Evolutionary conservation across 2,797 vertebrate species (phyloP).

Genomic region (Aeoliscus strigatus): DNA sequence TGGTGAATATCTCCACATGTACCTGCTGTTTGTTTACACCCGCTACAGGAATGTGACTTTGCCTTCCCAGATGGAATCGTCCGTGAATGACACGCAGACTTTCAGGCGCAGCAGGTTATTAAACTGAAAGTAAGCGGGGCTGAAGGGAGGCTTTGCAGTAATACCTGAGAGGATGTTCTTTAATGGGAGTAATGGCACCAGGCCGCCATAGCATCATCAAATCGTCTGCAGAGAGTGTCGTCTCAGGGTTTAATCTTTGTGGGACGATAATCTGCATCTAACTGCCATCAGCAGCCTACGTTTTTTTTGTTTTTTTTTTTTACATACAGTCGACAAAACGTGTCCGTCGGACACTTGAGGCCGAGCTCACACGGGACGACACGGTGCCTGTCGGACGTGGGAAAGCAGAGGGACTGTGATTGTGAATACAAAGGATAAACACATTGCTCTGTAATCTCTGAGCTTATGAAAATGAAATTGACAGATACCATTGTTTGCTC

Average conservation of each 20-base stretch:
- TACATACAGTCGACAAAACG: too few species aligned
- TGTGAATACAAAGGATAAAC: constrained; percentile 46
- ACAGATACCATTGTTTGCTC: constrained; percentile 59
- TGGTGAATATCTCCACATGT: too few species aligned
- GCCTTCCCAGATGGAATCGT: constrained; percentile 1
- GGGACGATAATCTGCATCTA: background rate
- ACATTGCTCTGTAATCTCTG: constrained; percentile 43
- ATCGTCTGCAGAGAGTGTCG: background rate
- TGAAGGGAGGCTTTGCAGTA: constrained; percentile 17
- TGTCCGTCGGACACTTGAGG: constrained; percentile 10
- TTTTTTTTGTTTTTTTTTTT: too few species aligned
- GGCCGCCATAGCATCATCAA: constrained; percentile 1
- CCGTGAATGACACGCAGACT: constrained; percentile 13
- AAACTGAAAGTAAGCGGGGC: constrained; percentile 23
- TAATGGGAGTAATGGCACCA: constrained; percentile 6
- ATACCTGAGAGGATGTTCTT: constrained; percentile 3
- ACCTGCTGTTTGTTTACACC: too few species aligned
- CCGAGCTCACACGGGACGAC: constrained; percentile 19
- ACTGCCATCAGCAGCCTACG: too few species aligned
- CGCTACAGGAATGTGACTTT: background rate
- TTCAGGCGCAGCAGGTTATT: constrained; percentile 38
- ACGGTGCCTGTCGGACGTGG: constrained; percentile 34
- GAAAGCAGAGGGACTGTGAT: constrained; percentile 34
- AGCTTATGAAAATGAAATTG: constrained; percentile 62
- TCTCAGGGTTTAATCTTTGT: background rate